phyloP scores from a whole-genome alignment of 2,888 invertebrate species.

The Cephus sareptanus region DNA sequence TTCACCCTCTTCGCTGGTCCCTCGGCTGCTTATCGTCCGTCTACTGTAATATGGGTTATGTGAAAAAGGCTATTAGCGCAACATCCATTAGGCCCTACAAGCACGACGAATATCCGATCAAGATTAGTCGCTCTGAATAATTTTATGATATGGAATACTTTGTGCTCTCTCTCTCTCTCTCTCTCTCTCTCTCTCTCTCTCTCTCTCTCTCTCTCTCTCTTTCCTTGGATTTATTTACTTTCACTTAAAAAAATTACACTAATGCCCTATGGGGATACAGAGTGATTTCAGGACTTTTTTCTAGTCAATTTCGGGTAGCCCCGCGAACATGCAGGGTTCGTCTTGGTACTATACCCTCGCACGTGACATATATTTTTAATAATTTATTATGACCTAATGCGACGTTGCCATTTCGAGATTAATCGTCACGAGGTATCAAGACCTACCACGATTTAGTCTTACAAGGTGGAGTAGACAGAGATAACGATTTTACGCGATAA shows the following conservation, averaged over 20 bases:
- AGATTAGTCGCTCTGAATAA: background rate
- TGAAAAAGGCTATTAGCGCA: background rate
- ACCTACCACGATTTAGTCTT: too few relatives aligned
- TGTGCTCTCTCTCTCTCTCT: background rate
- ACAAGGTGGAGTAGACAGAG: too few relatives aligned
- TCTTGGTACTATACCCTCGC: background rate
- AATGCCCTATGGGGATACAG: background rate
- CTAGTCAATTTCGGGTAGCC: background rate
- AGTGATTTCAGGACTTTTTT: background rate
- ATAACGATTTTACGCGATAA: too few relatives aligned
- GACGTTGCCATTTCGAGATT: background rate
- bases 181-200: too few relatives aligned
- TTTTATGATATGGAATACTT: background rate
- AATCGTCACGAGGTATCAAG: background rate
- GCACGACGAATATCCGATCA: background rate
- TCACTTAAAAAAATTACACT: background rate
- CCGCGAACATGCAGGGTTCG: background rate
- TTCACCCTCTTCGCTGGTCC: background rate
- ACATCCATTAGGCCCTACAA: background rate
- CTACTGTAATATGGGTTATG: background rate
- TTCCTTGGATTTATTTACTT: background rate
- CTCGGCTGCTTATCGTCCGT: background rate
- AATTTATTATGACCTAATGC: background rate
- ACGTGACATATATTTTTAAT: background rate
- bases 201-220: too few relatives aligned